phyloP scores from a whole-genome alignment of 2,797 vertebrate species.

The Cichlasoma orientale region DNA sequence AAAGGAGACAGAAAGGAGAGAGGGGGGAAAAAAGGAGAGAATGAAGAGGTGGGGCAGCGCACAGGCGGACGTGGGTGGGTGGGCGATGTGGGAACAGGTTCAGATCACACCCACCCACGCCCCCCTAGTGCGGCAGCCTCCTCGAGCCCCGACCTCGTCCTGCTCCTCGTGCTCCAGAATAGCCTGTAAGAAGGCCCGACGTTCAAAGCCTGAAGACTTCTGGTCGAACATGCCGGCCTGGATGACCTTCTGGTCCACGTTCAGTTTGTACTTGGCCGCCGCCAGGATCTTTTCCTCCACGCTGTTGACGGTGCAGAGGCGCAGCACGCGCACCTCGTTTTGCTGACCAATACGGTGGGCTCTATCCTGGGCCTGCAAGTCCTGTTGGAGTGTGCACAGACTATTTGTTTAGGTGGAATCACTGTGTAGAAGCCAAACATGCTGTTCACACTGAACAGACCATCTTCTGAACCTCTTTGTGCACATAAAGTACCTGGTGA shows the following conservation, averaged over 20 bases:
- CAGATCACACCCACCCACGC: slow-evolving; percentile 71
- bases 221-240: slow-evolving; percentile 99
- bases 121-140: slow-evolving; percentile 63
- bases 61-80: slow-evolving; percentile 58
- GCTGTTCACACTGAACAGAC: not conserved
- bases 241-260: slow-evolving; percentile 98
- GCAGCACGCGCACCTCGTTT: slow-evolving; percentile 95
- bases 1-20: slow-evolving; percentile 17
- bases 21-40: slow-evolving; percentile 13
- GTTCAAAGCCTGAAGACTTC: slow-evolving; percentile 95
- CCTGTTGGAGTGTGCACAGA: slow-evolving; percentile 70
- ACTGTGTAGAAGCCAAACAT: not conserved
- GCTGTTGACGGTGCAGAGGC: slow-evolving; percentile 97
- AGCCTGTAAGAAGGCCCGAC: slow-evolving; percentile 94
- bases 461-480: not conserved
- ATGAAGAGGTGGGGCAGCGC: slow-evolving; percentile 44
- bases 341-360: slow-evolving; percentile 97
- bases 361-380: slow-evolving; percentile 95
- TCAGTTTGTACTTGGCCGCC: slow-evolving; percentile 96
- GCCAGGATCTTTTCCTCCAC: slow-evolving; percentile 98
- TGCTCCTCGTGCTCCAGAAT: slow-evolving; percentile 99
- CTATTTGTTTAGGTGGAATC: not conserved
- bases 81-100: slow-evolving; percentile 34
- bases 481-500: slow-evolving; percentile 85
- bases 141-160: slow-evolving; percentile 87